Conservation (phyloP, 2,888 invertebrate genomes). For the Napeogenes inachia region DNA sequence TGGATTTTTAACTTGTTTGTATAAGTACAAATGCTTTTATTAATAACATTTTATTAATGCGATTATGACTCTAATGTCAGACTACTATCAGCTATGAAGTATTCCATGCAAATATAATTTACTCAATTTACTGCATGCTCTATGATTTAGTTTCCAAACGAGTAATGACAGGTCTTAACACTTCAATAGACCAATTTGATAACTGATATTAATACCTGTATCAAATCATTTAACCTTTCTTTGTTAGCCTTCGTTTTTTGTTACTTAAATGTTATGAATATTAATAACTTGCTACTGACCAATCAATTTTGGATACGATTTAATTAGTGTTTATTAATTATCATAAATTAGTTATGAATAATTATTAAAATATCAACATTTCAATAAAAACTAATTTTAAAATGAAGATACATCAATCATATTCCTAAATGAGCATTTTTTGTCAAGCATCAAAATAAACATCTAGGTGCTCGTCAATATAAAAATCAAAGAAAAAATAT, state of each 20-base stretch:
- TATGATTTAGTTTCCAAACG: background rate
- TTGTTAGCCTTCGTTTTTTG: slow-evolving; percentile 25
- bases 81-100: background rate
- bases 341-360: background rate
- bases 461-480: background rate
- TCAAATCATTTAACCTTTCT: slow-evolving; percentile 22
- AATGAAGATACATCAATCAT: too few relatives aligned
- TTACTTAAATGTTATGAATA: slow-evolving; percentile 14
- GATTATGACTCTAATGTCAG: too few relatives aligned
- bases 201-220: slow-evolving; percentile 19
- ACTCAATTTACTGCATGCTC: background rate
- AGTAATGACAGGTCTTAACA: slow-evolving; percentile 20
- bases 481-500: slow-evolving; percentile 2
- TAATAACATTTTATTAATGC: too few relatives aligned
- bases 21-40: background rate
- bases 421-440: too few relatives aligned
- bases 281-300: slow-evolving; percentile 20
- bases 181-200: slow-evolving; percentile 19
- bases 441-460: background rate
- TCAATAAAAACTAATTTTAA: background rate
- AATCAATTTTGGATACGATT: slow-evolving; percentile 7
- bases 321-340: slow-evolving; percentile 11
- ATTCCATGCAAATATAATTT: slow-evolving; percentile 7
- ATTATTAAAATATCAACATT: background rate
- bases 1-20: background rate